Percentiles rank a stretch among this genome's conserved stretches.
These are phyloP conservation scores for Pseudoatta argentina DNA, from an alignment of 1,140 invertebrate species.

Conservation along the genomic window DNA sequence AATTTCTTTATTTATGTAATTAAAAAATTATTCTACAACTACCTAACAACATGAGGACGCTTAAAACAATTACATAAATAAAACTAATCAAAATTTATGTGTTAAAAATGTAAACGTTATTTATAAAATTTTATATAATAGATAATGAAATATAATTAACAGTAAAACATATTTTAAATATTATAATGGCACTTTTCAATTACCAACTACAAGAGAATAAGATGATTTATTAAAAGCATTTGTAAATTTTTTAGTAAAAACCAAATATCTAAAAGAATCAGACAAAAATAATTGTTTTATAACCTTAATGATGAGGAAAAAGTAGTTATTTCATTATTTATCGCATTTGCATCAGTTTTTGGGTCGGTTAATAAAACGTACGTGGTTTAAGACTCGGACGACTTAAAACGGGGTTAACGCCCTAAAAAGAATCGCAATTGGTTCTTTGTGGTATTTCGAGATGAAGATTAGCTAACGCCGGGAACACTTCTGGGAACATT, in stretches of 20 bases:
- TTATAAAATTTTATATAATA: slow-evolving; percentile 2
- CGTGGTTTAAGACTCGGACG: neutral
- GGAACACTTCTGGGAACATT: neutral
- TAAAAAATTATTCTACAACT: neutral
- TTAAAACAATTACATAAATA: neutral
- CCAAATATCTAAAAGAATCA: neutral
- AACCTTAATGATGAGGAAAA: neutral
- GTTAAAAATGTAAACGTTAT: neutral
- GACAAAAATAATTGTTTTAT: neutral
- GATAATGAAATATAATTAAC: neutral
- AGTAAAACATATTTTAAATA: slow-evolving; percentile 3
- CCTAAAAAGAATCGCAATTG: slow-evolving; percentile 27
- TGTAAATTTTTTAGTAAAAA: neutral
- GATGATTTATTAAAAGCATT: slow-evolving; percentile 2
- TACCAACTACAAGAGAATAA: neutral
- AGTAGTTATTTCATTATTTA: neutral
- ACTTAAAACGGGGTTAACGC: slow-evolving; percentile 21
- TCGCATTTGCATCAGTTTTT: neutral
- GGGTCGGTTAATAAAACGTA: neutral
- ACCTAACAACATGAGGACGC: neutral
- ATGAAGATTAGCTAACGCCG: neutral
- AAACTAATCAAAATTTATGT: neutral
- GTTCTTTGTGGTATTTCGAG: slow-evolving; percentile 22
- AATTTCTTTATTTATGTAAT: neutral
- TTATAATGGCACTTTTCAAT: neutral